Base-by-base conservation (phyloP, 92 coral and sea anemone genomes). In the Parazoanthus darwini region DNA sequence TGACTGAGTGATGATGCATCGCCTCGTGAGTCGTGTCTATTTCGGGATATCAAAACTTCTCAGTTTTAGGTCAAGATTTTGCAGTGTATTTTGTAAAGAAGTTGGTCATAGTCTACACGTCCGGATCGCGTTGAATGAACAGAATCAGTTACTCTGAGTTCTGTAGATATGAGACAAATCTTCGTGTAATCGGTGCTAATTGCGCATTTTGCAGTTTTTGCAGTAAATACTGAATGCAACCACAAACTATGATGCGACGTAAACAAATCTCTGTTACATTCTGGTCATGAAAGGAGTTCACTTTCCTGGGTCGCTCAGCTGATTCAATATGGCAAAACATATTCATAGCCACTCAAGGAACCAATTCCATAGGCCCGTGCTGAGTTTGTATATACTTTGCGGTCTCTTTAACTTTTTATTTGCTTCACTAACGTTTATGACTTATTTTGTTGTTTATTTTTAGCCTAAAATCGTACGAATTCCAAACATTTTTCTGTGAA, bases 401-500 rank as follows among this genome's bases (percentile, higher is more conserved):
- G 26, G 78, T 50, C 68, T 35, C 65, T 84, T 68, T 35, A 68
- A 33, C 63, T 18, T 16, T 63, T 46, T 82, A 42, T 71, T 84
- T 84, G 67, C 79, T 70, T 84, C 63, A 48, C 33, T 48, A 71
- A 48, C 87, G 68, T 46, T 25, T 73, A 71, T 23, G 67, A 44
- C 46, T 20, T 70, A 48, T 72, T 72, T 50, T 84, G 54, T 68
- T 83, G 79, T 84, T 84, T 84, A 84, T 84, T 84, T 84, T 84
- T 71, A 46, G 78, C 67, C 10, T 71, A 65, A 51, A 84, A 84
- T 84, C 66, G 39, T 71, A 84, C 37, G 87, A 84, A 84, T 84
- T 84, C 87, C 79, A 23, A 84, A 43, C 79, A 84, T 84, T 71
- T 84, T 84, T 83, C 42, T 68, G 42, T 18, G 77, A 22, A 33